These are phyloP conservation scores for Lepidotrigona ventralis DNA, from an alignment of 1,140 invertebrate species.

Conservation along the genomic window DNA sequence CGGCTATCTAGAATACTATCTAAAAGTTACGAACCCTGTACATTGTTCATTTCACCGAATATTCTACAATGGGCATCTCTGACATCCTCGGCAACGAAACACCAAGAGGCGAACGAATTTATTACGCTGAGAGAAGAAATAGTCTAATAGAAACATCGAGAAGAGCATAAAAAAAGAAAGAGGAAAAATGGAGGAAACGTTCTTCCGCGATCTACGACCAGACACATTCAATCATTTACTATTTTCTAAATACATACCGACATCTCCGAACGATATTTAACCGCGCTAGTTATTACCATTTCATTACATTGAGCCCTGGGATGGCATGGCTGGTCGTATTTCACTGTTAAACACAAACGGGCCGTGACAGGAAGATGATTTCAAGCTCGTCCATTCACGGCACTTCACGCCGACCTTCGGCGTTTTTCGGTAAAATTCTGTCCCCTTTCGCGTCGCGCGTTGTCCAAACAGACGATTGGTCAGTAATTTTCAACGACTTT, in stretches of 20 bases:
- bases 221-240: neutral
- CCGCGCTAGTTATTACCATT: slow-evolving; percentile 50
- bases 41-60: no score
- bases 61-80: no score
- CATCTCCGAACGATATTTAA: slow-evolving; percentile 6
- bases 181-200: neutral
- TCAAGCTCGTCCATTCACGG: slow-evolving; percentile 45
- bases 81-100: no score
- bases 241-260: no score
- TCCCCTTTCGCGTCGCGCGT: slow-evolving; percentile 28
- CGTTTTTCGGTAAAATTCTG: slow-evolving; percentile 28
- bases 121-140: no score
- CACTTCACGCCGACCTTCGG: slow-evolving; percentile 37
- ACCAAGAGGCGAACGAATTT: no score
- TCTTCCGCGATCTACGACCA: neutral
- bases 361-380: slow-evolving; percentile 30
- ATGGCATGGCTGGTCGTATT: neutral
- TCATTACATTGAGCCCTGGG: slow-evolving; percentile 28
- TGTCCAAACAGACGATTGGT: slow-evolving; percentile 44
- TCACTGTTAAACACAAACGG: slow-evolving; percentile 43
- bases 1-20: no score
- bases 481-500: slow-evolving; percentile 37
- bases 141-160: neutral
- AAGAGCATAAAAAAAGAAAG: neutral
- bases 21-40: no score